These are phyloP conservation scores for Mastomys coucha DNA, from an alignment of 2,113 vertebrate genomes.

Conservation along the genomic window DNA sequence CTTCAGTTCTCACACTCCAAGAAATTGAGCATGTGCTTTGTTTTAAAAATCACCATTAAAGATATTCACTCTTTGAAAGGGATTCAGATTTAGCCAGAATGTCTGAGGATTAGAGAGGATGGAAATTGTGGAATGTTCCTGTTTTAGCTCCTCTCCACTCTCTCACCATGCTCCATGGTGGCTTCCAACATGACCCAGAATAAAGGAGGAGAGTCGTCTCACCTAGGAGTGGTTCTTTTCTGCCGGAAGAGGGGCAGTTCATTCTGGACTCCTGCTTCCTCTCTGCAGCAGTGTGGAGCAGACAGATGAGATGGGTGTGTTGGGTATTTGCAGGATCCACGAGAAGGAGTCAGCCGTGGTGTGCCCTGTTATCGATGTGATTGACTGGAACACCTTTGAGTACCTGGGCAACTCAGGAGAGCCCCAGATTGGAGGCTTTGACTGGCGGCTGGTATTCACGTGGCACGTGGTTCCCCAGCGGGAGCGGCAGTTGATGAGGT, in stretches of 20 bases:
- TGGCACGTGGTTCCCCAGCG: conserved; percentile 93
- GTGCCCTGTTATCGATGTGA: conserved; percentile 98
- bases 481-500: conserved; percentile 91
- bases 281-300: fast-evolving
- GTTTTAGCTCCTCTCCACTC: fast-evolving
- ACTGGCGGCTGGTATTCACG: conserved; percentile 97
- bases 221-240: not conserved
- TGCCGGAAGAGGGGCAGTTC: not conserved
- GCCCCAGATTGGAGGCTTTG: conserved; percentile 97
- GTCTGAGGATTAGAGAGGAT: not conserved
- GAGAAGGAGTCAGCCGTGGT: conserved; percentile 95
- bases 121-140: not conserved
- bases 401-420: conserved; percentile 95
- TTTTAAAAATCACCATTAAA: conserved; percentile 13
- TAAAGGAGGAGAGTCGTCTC: not conserved
- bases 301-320: not conserved
- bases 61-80: conserved; percentile 3
- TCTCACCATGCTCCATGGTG: fast-evolving
- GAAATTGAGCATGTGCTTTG: conserved; percentile 36
- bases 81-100: not conserved
- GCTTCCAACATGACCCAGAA: not conserved
- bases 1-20: not conserved
- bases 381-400: conserved; percentile 98
- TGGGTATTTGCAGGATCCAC: conserved; percentile 89
- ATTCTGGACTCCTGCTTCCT: not conserved